Base-by-base conservation (phyloP, 1,140 invertebrate genomes). In the Musca vetustissima region DNA sequence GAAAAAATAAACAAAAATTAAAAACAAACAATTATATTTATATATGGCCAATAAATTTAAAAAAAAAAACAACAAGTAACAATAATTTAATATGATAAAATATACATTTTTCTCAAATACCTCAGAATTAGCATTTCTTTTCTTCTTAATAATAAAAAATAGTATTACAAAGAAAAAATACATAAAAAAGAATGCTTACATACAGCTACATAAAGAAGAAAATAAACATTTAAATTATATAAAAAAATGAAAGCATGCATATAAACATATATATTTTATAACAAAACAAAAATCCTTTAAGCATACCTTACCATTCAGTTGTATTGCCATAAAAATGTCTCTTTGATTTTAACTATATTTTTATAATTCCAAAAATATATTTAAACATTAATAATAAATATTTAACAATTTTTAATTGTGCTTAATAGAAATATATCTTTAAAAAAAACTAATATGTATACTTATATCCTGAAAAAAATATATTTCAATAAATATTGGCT, bases 81-180 rank as follows among this genome's bases (percentile, higher is more conserved):
- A 61, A n/a, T 32, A 32, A 32, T 32, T 14, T 6, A 61, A n/a
- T n/a, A n/a, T 25, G 0, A 43, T 3, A 15, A 61, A 43, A 32
- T 2, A 28, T 21, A 61, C 43, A 50, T 24, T 25, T 52, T 49
- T 36, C 36, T 32, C 36, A 61, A 61, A 61, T 61, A 61, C 57
- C 57, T 61, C 57, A 61, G 22, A 66, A 2, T 50, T 24, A 66
- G 24, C 36, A 43, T 43, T 43, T 43, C 36, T 43, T 43, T 64
- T 61, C 14, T n/a, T n/a, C n/a, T n/a, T n/a, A n/a, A n/a, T 21
- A 49, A 49, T 50, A 66, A 15, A 66, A 49, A 65, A 49, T 3
- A 11, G n/a, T 49, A 22, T 47, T 47, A 49, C 15, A 49, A 65
- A n/a, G 24, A 49, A 65, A 66, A 22, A 55, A 55, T 6, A 55